Evolutionary conservation across 1,140 invertebrate genomes (phyloP), one percentile per base, ranked within the genome.

Genomic region (Belonocnema kinseyi): DNA sequence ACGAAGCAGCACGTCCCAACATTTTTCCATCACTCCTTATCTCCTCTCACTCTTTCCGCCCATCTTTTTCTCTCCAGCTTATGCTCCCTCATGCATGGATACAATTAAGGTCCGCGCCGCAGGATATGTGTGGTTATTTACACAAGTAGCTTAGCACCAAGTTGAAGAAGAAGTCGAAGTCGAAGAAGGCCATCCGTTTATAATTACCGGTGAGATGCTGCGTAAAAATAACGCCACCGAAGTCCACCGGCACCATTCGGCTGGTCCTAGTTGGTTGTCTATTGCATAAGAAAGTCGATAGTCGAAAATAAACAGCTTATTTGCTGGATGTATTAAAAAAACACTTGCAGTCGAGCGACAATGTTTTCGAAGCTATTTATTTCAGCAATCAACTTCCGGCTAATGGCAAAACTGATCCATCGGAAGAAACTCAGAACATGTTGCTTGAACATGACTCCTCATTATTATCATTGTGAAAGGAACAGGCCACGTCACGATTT

Each of bases 211-310:
- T 72, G 70, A 40, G 71, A 75, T 75, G 77, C 75, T 76, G 82
- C 80, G 76, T 82, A 85, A 83, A 85, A 85, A 85, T 85, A 85
- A 83, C 83, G 77, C 75, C 82, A 80, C 81, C 80, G 73, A 79
- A 82, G 83, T 82, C 77, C 77, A 84, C 74, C 78, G 77, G 54
- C 81, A 73, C 77, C 78, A 77, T 77, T 80, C 80, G 74, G 46
- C 72, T 77, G 76, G 73, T 82, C 77, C 77, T 80, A 82, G 78
- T 82, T 83, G 80, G 80, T 79, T 52, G 54, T 77, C 61, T 40
- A 77, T 83, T 83, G 77, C 77, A 78, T 80, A 83, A 83, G 77
- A 78, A 53, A 51, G 53, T 54, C 78, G 78, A 78, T 66, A 66
- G 61, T 66, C 61, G 26, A 66, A 66, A 66, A 66, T 66, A 66